Base-by-base conservation (phyloP, 2,888 invertebrate species). In the Tanypteryx hageni region DNA sequence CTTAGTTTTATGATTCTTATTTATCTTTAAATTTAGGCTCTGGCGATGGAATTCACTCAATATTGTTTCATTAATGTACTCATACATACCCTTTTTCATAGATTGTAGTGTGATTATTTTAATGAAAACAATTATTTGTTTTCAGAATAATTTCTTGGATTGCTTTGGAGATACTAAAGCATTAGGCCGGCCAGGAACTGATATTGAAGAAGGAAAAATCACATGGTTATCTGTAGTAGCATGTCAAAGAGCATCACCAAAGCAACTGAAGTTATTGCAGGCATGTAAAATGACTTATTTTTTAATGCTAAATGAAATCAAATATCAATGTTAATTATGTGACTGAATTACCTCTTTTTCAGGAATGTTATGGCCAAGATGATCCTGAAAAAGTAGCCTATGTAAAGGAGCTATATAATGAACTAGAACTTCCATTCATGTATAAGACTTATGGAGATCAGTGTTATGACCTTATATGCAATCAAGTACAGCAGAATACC, bases 151-250 rank as follows among this genome's bases (percentile, higher is more conserved):
- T 31, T 92, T 92, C n/a, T 94, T 96, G 61, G 96, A 96, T 93
- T 96, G 96, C 93, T 96, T 94, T 94, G 96, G 96, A 0, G 95
- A 96, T 93, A 95, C 95, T 11, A 92, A 92, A n/a, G 68, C 92
- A 16, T 76, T 92, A 5, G 93, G 93, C 0, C 93, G 92, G 7
- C 58, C 92, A 11, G 93, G 93, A 10, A 92, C 93, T 18, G 93
- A 93, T 83, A 93, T 93, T 64, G 92, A 93, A 57, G 92, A 92
- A 31, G 93, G 93, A 18, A 92, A 92, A 58, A 92, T 93, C 83
- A 93, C 93, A 31, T 93, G 93, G 93, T 85, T 93, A n/a, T 85
- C 93, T 11, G 93, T 93, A 4, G 93, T 93, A 14, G 93, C 93
- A 5, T 91, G 93, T 13, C 93, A 93, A 86, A 92, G 93, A 64